Evolutionary conservation across 2,888 invertebrate genomes (phyloP).

Genomic region (Gisinianus flammeolus): DNA sequence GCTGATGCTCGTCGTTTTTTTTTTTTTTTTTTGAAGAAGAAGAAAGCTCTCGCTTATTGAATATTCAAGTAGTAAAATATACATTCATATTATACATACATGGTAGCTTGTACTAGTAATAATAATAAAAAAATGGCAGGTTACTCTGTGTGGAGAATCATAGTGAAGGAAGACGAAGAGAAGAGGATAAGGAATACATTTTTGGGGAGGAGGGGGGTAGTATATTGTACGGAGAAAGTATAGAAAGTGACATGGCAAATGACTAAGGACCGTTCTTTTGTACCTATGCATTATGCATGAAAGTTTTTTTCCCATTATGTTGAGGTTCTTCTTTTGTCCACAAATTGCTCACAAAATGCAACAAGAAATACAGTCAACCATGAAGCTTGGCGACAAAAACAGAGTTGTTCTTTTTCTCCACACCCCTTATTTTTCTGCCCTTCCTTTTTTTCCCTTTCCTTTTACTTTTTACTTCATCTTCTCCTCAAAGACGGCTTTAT

Average conservation of each 20-base stretch:
- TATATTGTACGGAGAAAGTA: neutral
- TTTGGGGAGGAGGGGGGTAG: neutral
- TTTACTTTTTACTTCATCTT: no score
- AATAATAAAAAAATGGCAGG: neutral
- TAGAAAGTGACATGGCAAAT: neutral
- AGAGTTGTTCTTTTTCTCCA: no score
- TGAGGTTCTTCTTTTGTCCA: neutral
- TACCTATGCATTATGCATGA: neutral
- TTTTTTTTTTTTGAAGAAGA: neutral
- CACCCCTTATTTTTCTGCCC: no score
- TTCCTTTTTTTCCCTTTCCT: no score
- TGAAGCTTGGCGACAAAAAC: no score
- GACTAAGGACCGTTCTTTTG: neutral
- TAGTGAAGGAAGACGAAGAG: neutral
- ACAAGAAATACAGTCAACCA: no score
- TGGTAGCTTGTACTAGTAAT: neutral
- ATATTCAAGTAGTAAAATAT: neutral
- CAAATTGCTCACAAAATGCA: no score
- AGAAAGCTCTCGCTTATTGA: neutral
- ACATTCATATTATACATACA: neutral
- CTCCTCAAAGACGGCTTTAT: no score
- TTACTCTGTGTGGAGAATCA: neutral
- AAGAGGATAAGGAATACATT: neutral
- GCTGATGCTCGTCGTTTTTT: no score
- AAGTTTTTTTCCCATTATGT: slow-evolving; percentile 5